Base-by-base conservation (phyloP, 92 coral and sea anemone species). In the Paramuricea clavata region DNA sequence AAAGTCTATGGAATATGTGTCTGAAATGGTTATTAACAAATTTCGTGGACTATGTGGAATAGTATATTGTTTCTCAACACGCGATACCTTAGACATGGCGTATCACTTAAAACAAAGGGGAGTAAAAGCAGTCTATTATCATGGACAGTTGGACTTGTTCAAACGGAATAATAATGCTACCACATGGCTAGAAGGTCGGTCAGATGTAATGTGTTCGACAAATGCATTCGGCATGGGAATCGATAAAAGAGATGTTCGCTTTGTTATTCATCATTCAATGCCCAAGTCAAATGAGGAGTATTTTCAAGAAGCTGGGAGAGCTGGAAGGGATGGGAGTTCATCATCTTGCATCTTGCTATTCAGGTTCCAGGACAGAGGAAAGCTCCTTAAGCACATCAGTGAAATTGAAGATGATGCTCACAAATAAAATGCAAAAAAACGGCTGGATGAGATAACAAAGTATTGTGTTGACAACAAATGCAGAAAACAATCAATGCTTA, bases 11-110 rank as follows among this genome's bases (percentile, higher is more conserved):
- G 62, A 10, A 10, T 69, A 75, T 49, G 83, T 85, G 50, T 82
- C 83, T 17, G 61, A 35, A 39, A 21, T 86, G 5, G 49, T 86
- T 0, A 2, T 17, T 21, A 43, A 50, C 15, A 36, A 77, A 31
- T 86, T 86, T 64, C 34, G 27, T 52, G 78, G 85, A 6, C 78
- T 26, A 26, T 86, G 78, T 77, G 89, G 89, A 9, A 86, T 86
- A 22, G 61, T 85, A 0, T 85, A 85, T 41, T 85, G 88, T 62
- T 36, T 62, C 12, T 36, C 64, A 34, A 57, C 54, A n/a, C 64
- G 49, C 1, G 83, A 85, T 81, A 74, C 89, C 61, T 36, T 86
- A 27, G 89, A 86, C 43, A 61, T 86, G 73, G 85, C 86, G 8
- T 86, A 67, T 15, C 61, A 60, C 6, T 32, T 86, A 5, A 77